Conservation (phyloP, 2,797 vertebrate species). For the Balearica regulorum region DNA sequence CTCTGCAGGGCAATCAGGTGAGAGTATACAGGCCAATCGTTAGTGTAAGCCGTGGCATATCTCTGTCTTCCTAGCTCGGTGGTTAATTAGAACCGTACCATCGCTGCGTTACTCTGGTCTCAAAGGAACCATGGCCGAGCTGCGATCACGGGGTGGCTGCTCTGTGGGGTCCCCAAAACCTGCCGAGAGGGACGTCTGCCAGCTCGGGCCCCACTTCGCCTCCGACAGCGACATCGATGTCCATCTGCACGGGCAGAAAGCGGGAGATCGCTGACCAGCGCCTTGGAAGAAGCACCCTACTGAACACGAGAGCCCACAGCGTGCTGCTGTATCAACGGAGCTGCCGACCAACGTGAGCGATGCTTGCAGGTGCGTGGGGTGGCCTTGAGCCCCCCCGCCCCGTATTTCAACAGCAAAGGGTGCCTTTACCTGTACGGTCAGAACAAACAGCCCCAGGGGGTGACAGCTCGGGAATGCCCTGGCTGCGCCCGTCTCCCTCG, state of each 20-base stretch:
- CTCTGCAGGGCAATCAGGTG: not conserved
- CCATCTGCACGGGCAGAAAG: rapidly evolving
- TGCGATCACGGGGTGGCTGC: not conserved
- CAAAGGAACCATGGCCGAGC: not conserved
- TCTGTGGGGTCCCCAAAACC: not conserved
- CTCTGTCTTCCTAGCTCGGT: not conserved
- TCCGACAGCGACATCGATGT: rapidly evolving
- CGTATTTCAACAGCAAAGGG: not conserved
- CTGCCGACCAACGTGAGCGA: rapidly evolving
- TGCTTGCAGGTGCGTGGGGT: not conserved
- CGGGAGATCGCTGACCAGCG: rapidly evolving
- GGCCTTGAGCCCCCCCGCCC: not conserved
- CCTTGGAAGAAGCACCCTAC: not conserved
- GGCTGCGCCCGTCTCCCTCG: not conserved
- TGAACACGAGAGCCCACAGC: no score
- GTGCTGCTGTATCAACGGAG: rapidly evolving
- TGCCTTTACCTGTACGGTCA: not conserved
- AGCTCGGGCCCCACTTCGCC: rapidly evolving
- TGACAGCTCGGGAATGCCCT: not conserved
- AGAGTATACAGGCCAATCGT: not conserved
- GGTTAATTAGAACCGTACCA: not conserved
- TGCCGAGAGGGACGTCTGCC: rapidly evolving
- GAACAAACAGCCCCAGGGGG: not conserved
- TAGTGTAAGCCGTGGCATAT: not conserved
- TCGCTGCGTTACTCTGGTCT: not conserved